These are phyloP conservation scores for Drosophila pegasa DNA, from an alignment of 2,888 invertebrate species.

Conservation along the genomic window DNA sequence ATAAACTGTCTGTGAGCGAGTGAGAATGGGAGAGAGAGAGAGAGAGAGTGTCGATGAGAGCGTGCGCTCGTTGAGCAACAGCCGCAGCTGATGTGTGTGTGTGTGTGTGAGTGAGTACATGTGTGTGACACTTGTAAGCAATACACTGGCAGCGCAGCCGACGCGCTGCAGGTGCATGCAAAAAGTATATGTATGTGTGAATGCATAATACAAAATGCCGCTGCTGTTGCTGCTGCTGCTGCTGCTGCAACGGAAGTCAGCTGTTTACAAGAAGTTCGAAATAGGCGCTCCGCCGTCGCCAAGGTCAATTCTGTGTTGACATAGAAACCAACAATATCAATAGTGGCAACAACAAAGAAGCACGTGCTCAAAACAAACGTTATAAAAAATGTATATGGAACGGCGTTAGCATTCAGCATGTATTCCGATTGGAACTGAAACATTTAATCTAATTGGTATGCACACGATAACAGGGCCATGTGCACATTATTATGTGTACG, in stretches of 20 bases:
- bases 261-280: constrained; percentile 58
- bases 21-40: constrained; percentile 9
- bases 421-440: constrained; percentile 65
- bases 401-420: constrained; percentile 45
- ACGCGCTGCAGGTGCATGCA: constrained; percentile 28
- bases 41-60: constrained; percentile 35
- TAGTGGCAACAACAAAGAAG: constrained; percentile 48
- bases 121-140: constrained; percentile 55
- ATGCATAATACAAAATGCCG: constrained; percentile 12
- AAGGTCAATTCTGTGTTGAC: constrained; percentile 76
- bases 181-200: constrained; percentile 12
- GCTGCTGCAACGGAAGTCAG: constrained; percentile 35
- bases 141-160: constrained; percentile 30
- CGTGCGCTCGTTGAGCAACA: constrained; percentile 41
- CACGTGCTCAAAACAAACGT: constrained; percentile 35
- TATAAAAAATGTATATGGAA: constrained; percentile 25
- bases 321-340: constrained; percentile 66
- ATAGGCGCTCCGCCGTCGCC: constrained; percentile 32
- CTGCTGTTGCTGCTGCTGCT: constrained; percentile 15
- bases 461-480: constrained; percentile 12
- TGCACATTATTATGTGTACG: not conserved
- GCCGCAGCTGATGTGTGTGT: constrained; percentile 47
- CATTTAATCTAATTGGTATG: constrained; percentile 29
- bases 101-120: constrained; percentile 4
- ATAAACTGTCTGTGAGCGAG: constrained; percentile 11